These are phyloP conservation scores for Leptopilina syphax DNA, from an alignment of 2,888 invertebrate species.

Conservation along the genomic window DNA sequence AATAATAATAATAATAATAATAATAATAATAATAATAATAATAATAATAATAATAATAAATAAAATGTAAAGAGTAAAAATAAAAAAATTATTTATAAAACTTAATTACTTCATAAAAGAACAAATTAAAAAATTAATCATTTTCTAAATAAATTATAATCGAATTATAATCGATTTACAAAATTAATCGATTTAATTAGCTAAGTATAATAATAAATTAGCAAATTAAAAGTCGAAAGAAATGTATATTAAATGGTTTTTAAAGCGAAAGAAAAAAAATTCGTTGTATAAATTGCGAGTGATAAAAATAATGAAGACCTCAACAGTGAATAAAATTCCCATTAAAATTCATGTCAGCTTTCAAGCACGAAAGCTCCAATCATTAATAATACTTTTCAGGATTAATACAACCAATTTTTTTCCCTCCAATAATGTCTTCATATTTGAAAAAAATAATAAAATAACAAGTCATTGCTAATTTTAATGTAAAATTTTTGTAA, in stretches of 20 bases:
- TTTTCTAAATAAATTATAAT: too few species aligned
- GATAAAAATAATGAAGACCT: neutral
- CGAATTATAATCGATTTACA: too few species aligned
- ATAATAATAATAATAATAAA: too few species aligned
- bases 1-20: too few species aligned
- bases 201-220: neutral
- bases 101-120: too few species aligned
- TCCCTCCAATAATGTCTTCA: neutral
- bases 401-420: slow-evolving; percentile 3
- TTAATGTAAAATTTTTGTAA: neutral
- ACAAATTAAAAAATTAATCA: too few species aligned
- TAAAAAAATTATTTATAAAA: too few species aligned
- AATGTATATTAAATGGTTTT: neutral
- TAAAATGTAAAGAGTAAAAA: too few species aligned
- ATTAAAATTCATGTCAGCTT: slow-evolving; percentile 15
- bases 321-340: neutral
- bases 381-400: slow-evolving; percentile 8
- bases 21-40: too few species aligned
- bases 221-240: neutral
- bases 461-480: neutral
- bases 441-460: neutral
- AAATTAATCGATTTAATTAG: too few species aligned
- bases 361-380: slow-evolving; percentile 10
- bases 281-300: neutral
- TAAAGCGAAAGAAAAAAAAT: neutral